phyloP scores from a whole-genome alignment of 23 tunicate genomes.

The Ciona savignyi region DNA sequence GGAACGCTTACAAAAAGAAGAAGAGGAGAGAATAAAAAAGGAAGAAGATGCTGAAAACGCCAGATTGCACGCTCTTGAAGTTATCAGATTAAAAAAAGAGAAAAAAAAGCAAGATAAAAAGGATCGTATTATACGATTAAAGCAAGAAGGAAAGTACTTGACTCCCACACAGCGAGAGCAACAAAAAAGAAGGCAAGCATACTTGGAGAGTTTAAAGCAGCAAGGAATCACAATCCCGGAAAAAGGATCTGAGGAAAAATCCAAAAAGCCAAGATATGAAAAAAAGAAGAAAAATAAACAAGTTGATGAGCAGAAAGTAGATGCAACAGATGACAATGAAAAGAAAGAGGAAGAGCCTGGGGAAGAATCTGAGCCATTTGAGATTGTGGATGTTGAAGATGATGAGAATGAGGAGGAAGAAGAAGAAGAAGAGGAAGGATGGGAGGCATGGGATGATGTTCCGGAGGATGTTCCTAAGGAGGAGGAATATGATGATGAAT shows the following conservation, averaged over 20 bases:
- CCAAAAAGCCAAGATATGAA: constrained; percentile 36
- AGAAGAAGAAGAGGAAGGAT: constrained; percentile 4
- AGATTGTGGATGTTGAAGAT: constrained; percentile 12
- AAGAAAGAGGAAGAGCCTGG: constrained; percentile 30
- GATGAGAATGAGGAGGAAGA: constrained; percentile 42
- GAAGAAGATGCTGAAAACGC: constrained; percentile 65
- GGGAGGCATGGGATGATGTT: neutral
- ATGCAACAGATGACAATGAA: constrained; percentile 7
- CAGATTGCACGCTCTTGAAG: constrained; percentile 45
- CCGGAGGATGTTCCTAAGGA: neutral
- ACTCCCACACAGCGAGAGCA: constrained; percentile 69
- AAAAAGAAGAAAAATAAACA: constrained; percentile 14
- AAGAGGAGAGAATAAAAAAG: constrained; percentile 66
- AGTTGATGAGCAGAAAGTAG: constrained; percentile 1
- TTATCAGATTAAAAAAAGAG: constrained; percentile 48
- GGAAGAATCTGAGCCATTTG: constrained; percentile 21
- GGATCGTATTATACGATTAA: constrained; percentile 61
- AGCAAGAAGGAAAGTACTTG: constrained; percentile 71
- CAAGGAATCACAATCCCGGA: constrained; percentile 54
- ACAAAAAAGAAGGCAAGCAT: constrained; percentile 51
- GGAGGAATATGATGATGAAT: neutral
- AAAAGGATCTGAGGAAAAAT: constrained; percentile 12
- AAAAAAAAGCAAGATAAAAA: constrained; percentile 83
- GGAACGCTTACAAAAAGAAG: constrained; percentile 43
- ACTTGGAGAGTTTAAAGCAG: constrained; percentile 33